Evolutionary conservation across 2,888 invertebrate genomes (phyloP), one percentile per base, ranked within the genome.

Genomic region (Malthinus flaveolus): DNA sequence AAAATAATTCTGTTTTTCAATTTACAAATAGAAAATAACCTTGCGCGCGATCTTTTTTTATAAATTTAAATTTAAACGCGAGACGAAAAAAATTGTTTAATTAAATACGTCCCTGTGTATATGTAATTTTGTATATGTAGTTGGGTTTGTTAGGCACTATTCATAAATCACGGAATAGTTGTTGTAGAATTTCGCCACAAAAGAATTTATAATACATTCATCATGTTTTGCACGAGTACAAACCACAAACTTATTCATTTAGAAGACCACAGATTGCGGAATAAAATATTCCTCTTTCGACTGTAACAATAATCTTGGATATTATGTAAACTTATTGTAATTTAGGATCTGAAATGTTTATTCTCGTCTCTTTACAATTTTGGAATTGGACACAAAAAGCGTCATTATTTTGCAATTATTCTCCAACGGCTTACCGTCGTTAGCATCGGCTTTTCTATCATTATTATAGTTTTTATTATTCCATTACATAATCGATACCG

Each of bases 401-500:
- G 3, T 5, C 23, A 23, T 23, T 23, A 23, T 23, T 23, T 23
- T 23, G 23, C 23, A 23, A 23, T 23, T 23, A 23, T 23, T 23
- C 2, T 23, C 2, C 23, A 23, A 23, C 5, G 2, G 23, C 23
- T 23, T 23, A 23, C 23, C 23, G 2, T 23, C 23, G 23, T 23
- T 23, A 23, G 23, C 23, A 23, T 23, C 5, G 23, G 5, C 5
- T 23, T 23, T 23, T 23, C 23, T 23, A 5, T 23, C 23, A 23
- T 23, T 23, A 23, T 23, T 23, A 23, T 23, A 23, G 23, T 23
- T 23, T 23, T 23, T 5, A 23, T 23, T 23, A 5, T 42, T 42
- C 50, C 58, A 49, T 59, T 53, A 44, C 50, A 56, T 56, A 59
- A 59, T 55, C 59, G 42, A 55, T 59, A 49, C 44, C 31, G 36